Conservation (phyloP, 1,140 invertebrate genomes). For the Drosophila parabipectinata region DNA sequence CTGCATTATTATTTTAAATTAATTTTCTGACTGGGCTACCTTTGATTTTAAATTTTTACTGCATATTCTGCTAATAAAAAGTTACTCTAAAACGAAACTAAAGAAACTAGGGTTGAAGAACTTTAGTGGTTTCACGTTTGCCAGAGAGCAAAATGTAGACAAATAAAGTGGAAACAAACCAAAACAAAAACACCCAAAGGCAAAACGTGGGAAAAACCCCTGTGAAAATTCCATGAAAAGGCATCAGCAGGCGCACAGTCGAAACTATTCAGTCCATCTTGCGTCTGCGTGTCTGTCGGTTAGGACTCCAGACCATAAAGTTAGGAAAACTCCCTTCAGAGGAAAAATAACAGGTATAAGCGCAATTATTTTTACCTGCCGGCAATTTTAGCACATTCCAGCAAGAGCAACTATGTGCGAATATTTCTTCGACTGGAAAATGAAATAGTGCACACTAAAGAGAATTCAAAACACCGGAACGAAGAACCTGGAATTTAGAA, state of each 20-base stretch:
- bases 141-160: not conserved
- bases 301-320: not conserved
- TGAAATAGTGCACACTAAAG: slow-evolving; percentile 19
- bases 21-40: too few relatives aligned
- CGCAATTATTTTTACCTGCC: slow-evolving; percentile 60
- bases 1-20: not conserved
- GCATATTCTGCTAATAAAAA: not conserved
- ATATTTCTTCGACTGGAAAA: slow-evolving; percentile 55
- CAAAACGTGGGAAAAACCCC: not conserved
- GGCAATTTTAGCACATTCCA: slow-evolving; percentile 43
- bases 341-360: slow-evolving; percentile 47
- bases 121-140: not conserved
- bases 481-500: not conserved
- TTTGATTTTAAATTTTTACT: not conserved
- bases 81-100: not conserved
- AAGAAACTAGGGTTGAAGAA: not conserved
- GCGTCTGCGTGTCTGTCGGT: slow-evolving; percentile 1
- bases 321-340: not conserved
- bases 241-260: not conserved
- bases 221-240: slow-evolving; percentile 6
- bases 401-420: slow-evolving; percentile 41
- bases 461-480: slow-evolving; percentile 3
- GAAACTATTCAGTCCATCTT: slow-evolving; percentile 19
- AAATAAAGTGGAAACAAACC: not conserved
- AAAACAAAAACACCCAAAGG: slow-evolving; percentile 5